Base-by-base conservation (phyloP, 2,797 vertebrate genomes). In the Protosalanx chinensis region DNA sequence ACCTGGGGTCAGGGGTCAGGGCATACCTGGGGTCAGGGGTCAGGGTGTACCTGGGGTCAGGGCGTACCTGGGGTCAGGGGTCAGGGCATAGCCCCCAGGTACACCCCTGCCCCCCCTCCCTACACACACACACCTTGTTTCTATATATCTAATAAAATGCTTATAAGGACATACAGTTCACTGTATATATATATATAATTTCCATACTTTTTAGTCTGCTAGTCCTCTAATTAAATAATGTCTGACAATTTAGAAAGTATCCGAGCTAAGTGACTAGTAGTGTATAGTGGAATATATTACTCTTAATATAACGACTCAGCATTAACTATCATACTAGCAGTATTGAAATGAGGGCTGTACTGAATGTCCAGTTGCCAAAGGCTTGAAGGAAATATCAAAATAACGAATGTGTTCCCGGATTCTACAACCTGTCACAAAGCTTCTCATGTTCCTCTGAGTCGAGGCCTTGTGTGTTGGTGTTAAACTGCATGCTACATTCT, bases 401-500 rank as follows among this genome's bases (percentile, higher is more conserved):
- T 56, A 56, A 67, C 15, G 27, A 67, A 46, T 8, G 23, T 51
- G 27, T 51, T 29, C 51, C 4, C 15, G 5, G 51, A 16, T 16
- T 16, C 51, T 56, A n/a, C 51, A 51, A 23, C 64, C 41, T 66
- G 37, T 30, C 51, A 56, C 51, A 56, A 56, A n/a, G 6, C 10
- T n/a, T 16, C 4, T 16, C 5, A 56, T 56, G 51, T 56, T 56
- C 10, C 6, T n/a, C 16, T 56, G 5, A 18, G 8, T 32, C 51
- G 53, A 67, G 49, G 65, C 65, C 51, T 53, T 35, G 59, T 32
- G 27, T 41, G 60, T 53, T 16, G 13, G 27, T 67, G 13, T 67
- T 65, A 56, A 5, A 35, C 70, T 62, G 79, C 70, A 27, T 77
- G 74, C 80, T 83, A 82, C 82, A 81, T 82, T 80, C 68, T 41